Base-by-base conservation (phyloP, 2,113 vertebrate genomes). In the Cygnus buccinator region DNA sequence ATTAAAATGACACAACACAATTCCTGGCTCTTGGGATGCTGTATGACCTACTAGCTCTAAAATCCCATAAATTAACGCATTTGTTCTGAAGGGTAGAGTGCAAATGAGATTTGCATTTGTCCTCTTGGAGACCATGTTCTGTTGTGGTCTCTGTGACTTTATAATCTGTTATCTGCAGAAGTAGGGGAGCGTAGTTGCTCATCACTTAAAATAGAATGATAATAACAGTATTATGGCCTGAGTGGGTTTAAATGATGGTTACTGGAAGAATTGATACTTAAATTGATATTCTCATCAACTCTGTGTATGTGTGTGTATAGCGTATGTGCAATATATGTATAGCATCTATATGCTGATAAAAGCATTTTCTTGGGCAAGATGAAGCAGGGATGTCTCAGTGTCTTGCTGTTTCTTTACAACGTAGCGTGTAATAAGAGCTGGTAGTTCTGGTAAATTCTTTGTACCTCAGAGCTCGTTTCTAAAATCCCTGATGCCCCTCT, bases 161-260 rank as follows among this genome's bases (percentile, higher is more conserved):
- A 6, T 18, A 5, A 48, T 39, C 39, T 0, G 0, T 31, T 62
- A 7, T 2, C 70, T 84, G 28, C 71, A 43, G 9, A 71, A 52
- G 2, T 19, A 22, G 25, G 21, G 41, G 25, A 39, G 57, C 11
- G 4, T 5, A 28, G 46, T 7, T 93, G 65, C 11, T 46, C 33
- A 2, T 65, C 4, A 0, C 37, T 71, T 44, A 37, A 9, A 35
- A 18, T n/a, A 31, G 55, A 59, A 28, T 8, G 46, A 6, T 19
- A n/a, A 4, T 58, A 26, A 5, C 6, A 11, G 6, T 29, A 22
- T 55, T 48, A 3, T 0, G 6, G 65, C 31, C 46, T 61, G 46
- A 37, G 57, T 2, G 55, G 31, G 15, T 59, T 87, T 33, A 68
- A 81, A 23, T 35, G n/a, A 11, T 86, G 43, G 28, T 63, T 74